Base-by-base conservation (phyloP, 2,113 vertebrate species). In the Grus americana region DNA sequence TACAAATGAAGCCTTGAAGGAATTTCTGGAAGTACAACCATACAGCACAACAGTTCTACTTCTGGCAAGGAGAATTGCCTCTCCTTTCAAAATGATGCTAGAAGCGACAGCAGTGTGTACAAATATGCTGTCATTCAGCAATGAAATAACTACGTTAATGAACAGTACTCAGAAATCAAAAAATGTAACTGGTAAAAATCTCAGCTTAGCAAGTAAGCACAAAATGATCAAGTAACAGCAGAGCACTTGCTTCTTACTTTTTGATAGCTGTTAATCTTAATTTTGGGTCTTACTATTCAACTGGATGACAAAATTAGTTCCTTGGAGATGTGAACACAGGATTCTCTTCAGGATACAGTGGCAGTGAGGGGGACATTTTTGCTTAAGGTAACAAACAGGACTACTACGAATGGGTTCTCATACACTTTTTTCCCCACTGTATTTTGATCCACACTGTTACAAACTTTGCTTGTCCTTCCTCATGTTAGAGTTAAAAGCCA, bases 21-120 rank as follows among this genome's bases (percentile, higher is more conserved):
- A 96, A 95, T 74, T 96, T 91, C 61, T 95, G 75, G 50, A 96
- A 92, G 83, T 90, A 96, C 18, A 95, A 83, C 49, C 61, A 83
- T 58, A 49, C 14, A 55, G 76, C 23, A 67, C 42, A 85, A 66
- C 42, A 79, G 20, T 38, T 93, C 79, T 85, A 49, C 36, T 91
- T 86, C 86, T 95, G 91, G 85, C 54, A 92, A 75, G 4, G 1
- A 96, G 30, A 87, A 94, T 54, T 67, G 83, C n/a, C 42, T 96
- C 76, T 93, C 55, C 32, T 86, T 93, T 72, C 46, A 22, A 67
- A 95, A 81, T 3, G 18, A 81, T 55, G 57, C n/a, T 80, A 66
- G 49, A 86, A 95, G 74, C 1, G 5, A 92, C 9, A 85, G 73
- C 55, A 76, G 5, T 12, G 58, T 5, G 10, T 63, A 79, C 67